Conservation (phyloP, 2,888 invertebrate species). For the Aleiodes testaceus region DNA sequence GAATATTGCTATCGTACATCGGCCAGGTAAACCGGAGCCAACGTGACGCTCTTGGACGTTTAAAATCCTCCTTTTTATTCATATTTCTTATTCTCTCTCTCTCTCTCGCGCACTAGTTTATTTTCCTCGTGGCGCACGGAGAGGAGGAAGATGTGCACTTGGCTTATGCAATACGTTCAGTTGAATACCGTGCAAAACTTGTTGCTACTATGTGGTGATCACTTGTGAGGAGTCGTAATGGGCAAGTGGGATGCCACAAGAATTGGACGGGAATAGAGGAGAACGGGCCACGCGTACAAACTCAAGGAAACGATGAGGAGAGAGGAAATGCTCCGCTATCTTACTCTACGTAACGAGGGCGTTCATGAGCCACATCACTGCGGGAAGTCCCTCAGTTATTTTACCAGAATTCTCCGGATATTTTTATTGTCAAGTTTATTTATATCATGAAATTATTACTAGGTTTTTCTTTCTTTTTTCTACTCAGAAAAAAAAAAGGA, state of each 20-base stretch:
- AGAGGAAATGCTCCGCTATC: conserved; percentile 49
- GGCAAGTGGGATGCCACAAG: conserved; percentile 38
- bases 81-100: not conserved
- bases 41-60: conserved; percentile 36
- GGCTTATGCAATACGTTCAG: conserved; percentile 28
- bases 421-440: conserved; percentile 3
- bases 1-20: conserved; percentile 44
- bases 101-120: not conserved
- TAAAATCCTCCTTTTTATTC: conserved; percentile 28
- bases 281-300: conserved; percentile 45
- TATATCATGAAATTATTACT: not conserved
- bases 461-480: no score
- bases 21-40: conserved; percentile 32
- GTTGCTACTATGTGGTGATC: conserved; percentile 32
- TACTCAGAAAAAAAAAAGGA: no score
- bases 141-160: conserved; percentile 21
- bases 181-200: conserved; percentile 15
- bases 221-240: conserved; percentile 41
- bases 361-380: conserved; percentile 51
- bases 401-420: not conserved
- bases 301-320: conserved; percentile 42
- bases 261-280: conserved; percentile 39
- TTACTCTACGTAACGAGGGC: conserved; percentile 50
- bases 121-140: conserved; percentile 1
- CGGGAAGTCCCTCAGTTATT: conserved; percentile 47